Conservation (phyloP, 2,797 vertebrate genomes). For the Denticeps clupeoides region DNA sequence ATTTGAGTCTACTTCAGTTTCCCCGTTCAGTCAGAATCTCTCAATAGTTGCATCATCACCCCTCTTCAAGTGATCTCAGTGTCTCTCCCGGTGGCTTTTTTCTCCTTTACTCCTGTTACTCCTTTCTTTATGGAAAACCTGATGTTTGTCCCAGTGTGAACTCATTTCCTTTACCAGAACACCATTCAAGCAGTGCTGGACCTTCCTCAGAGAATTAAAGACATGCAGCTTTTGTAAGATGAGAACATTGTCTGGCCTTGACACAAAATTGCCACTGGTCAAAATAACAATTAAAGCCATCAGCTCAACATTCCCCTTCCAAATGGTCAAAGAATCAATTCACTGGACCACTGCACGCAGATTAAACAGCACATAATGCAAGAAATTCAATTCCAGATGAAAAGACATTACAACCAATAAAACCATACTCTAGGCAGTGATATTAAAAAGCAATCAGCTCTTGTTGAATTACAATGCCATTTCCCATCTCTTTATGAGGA, state of each 20-base stretch:
- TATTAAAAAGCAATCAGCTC: slow-evolving; percentile 64
- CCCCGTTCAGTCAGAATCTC: not conserved
- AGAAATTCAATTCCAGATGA: slow-evolving; percentile 60
- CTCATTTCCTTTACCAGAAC: too few relatives aligned
- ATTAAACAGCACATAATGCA: slow-evolving; percentile 58
- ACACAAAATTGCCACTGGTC: slow-evolving; percentile 30
- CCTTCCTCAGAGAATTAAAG: too few relatives aligned
- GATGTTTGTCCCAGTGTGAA: too few relatives aligned
- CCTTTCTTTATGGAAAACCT: too few relatives aligned
- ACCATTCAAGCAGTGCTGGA: too few relatives aligned
- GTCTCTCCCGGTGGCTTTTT: too few relatives aligned
- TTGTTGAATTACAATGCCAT: slow-evolving; percentile 44
- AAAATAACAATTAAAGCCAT: slow-evolving; percentile 45
- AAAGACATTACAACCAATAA: slow-evolving; percentile 56
- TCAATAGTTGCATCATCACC: too few relatives aligned
- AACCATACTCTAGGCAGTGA: slow-evolving; percentile 42
- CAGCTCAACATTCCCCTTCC: slow-evolving; percentile 11
- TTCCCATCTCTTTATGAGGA: slow-evolving; percentile 34
- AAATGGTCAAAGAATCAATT: slow-evolving; percentile 40
- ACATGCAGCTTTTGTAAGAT: not conserved
- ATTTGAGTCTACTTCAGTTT: not conserved
- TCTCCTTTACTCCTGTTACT: too few relatives aligned
- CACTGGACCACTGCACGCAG: slow-evolving; percentile 35
- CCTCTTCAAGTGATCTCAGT: too few relatives aligned
- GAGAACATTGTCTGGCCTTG: slow-evolving; percentile 1